phyloP scores from a whole-genome alignment of 2,888 invertebrate species.

The Axea sp. region DNA sequence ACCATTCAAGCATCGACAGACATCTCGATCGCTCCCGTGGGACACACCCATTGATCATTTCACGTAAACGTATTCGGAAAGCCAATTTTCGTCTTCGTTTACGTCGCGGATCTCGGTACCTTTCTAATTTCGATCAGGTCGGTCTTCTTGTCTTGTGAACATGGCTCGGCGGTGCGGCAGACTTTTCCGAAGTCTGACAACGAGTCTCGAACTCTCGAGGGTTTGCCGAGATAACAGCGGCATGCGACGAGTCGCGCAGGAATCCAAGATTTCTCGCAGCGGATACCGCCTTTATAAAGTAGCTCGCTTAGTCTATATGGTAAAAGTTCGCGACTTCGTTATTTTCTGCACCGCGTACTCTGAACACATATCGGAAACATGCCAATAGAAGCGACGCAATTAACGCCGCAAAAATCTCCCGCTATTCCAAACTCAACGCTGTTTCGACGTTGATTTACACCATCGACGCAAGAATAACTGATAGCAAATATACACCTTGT shows the following conservation, averaged over 20 bases:
- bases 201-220: conserved; percentile 12
- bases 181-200: conserved; percentile 40
- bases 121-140: conserved; percentile 18
- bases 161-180: background rate
- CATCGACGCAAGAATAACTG: conserved; percentile 5
- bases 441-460: conserved; percentile 36
- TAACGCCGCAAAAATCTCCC: conserved; percentile 39
- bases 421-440: conserved; percentile 29
- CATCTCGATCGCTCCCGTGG: conserved; percentile 1
- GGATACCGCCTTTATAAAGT: conserved; percentile 47
- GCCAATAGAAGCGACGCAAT: conserved; percentile 52
- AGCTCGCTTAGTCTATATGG: conserved; percentile 40
- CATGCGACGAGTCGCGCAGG: conserved; percentile 51
- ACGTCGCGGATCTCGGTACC: background rate
- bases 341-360: conserved; percentile 32
- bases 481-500: conserved; percentile 18
- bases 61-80: conserved; percentile 7
- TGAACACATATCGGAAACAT: conserved; percentile 46
- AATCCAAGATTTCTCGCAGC: conserved; percentile 56
- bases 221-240: conserved; percentile 37
- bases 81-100: background rate
- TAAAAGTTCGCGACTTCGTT: conserved; percentile 49
- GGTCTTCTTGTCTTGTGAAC: background rate
- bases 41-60: conserved; percentile 13
- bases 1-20: background rate